Evolutionary conservation across 2,113 vertebrate species (phyloP), one percentile per base, ranked within the genome.

Genomic region (Chlorodrepanis virens): DNA sequence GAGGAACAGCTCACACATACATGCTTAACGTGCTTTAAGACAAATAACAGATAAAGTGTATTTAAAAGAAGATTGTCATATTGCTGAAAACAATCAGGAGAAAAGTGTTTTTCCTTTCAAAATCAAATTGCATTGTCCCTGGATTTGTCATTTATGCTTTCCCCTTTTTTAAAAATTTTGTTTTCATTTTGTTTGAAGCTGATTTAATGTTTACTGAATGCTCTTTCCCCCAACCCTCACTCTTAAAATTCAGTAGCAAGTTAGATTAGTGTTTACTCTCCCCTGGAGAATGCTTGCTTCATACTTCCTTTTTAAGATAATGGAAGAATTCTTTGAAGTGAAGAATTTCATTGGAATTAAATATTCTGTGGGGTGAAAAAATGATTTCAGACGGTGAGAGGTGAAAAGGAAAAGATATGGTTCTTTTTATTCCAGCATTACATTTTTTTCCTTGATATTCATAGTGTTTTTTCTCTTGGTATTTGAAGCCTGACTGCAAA

Each of bases 241-340:
- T 83, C 39, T 89, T 68, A 57, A 86, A 95, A 75, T 74, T 80
- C 4, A 0, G 6, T 74, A 78, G 37, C 56, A 71, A 89, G 68
- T 90, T 70, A 60, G 64, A 68, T 90, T 78, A 24, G 22, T 76
- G 12, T 91, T 94, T 92, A 47, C 65, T 90, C 31, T 94, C 25
- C 59, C 60, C 52, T 56, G 17, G 83, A 93, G 91, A 85, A 86
- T 57, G 35, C 39, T 61, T 93, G 35, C 24, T 90, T 93, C 33
- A 17, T 92, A 80, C 93, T 97, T 91, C 35, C 76, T 80, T 88
- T 80, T 87, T 56, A 70, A 90, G 76, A 92, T 93, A 94, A 76
- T 56, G 68, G 44, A 56, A 29, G 40, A 67, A 52, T 44, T 71
- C 69, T 90, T 81, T 84, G 91, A 96, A 87, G 72, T 92, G 47